Percentiles rank a stretch among this genome's conserved stretches.
These are phyloP conservation scores for Semotilus atromaculatus DNA, from an alignment of 2,797 vertebrate genomes.

Conservation along the genomic window DNA sequence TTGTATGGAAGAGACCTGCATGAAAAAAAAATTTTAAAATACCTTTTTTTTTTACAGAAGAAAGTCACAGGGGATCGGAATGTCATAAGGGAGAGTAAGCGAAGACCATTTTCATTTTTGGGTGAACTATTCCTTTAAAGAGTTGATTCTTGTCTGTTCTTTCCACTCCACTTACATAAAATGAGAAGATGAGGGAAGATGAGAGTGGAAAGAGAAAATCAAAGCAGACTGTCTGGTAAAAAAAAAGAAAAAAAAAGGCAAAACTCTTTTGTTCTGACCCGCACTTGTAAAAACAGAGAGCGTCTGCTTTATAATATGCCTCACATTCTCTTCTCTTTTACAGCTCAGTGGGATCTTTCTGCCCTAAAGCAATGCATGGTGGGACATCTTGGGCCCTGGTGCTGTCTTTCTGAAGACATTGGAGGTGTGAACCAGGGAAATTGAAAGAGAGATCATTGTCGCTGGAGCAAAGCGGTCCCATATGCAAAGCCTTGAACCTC, in stretches of 20 bases:
- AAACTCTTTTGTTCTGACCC: constrained; percentile 41
- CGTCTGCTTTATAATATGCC: constrained; percentile 32
- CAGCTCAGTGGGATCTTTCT: constrained; percentile 18
- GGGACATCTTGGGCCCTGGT: constrained; percentile 16
- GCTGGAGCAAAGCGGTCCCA: constrained; percentile 38
- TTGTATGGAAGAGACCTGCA: background rate
- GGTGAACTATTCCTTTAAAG: constrained; percentile 9
- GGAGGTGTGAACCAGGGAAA: constrained; percentile 29
- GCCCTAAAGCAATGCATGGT: constrained; percentile 16
- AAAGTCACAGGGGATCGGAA: background rate
- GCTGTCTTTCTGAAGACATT: constrained; percentile 16
- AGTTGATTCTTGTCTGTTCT: constrained; percentile 26
- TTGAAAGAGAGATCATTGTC: constrained; percentile 35
- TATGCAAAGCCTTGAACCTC: constrained; percentile 40
- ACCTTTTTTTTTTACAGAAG: background rate
- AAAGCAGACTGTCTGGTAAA: constrained; percentile 9
- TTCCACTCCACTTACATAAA: constrained; percentile 30
- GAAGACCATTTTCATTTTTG: background rate
- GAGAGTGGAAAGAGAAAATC: constrained; percentile 23
- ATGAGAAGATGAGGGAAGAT: constrained; percentile 26
- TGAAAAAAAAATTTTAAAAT: background rate
- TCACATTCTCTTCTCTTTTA: constrained; percentile 48
- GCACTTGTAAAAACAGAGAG: constrained; percentile 38
- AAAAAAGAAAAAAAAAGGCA: background rate
- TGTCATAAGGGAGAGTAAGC: background rate